phyloP scores from a whole-genome alignment of 35 echinoderm and acorn worm species.

The Heliocidaris tuberculata region DNA sequence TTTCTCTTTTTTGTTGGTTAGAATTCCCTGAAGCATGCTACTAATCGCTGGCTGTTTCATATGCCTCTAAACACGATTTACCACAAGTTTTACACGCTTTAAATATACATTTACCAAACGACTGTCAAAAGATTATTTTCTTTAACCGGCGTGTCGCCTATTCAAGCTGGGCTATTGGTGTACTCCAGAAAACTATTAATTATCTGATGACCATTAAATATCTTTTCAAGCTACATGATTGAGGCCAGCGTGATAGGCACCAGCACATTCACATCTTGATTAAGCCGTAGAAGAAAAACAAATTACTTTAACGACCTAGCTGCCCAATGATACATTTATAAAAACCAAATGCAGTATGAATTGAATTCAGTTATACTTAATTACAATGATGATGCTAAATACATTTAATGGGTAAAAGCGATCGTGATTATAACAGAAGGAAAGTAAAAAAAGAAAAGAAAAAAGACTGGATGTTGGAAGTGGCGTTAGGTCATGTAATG shows the following conservation, averaged over 20 bases:
- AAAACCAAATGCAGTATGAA: background rate
- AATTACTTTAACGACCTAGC: background rate
- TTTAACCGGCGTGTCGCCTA: background rate
- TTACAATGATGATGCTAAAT: background rate
- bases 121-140: background rate
- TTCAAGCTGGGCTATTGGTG: background rate
- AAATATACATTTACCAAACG: background rate
- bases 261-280: background rate
- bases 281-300: background rate
- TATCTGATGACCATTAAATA: constrained; percentile 4
- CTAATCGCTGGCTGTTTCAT: background rate
- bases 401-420: background rate
- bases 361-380: background rate
- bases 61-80: constrained; percentile 11
- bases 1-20: background rate
- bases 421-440: background rate
- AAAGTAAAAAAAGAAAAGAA: background rate
- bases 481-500: background rate
- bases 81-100: background rate
- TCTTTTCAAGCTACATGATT: background rate
- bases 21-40: background rate
- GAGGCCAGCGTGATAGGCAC: background rate
- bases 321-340: background rate
- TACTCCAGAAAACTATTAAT: background rate
- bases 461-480: background rate